Evolutionary conservation across 2,113 vertebrate genomes (phyloP).

Genomic region (Conger conger): DNA sequence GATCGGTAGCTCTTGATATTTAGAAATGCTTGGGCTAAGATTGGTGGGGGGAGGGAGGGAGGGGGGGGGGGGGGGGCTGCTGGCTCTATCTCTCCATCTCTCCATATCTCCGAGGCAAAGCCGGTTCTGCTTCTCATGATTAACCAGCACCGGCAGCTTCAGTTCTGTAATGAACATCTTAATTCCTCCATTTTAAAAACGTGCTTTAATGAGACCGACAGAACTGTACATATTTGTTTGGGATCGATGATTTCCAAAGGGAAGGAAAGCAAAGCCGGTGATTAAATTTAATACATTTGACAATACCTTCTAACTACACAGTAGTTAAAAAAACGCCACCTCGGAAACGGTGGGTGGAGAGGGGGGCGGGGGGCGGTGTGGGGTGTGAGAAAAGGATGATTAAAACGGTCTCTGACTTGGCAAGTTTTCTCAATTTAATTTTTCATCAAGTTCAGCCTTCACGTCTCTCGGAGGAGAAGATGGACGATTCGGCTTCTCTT

Average conservation of each 20-base stretch:
- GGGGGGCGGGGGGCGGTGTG: neutral
- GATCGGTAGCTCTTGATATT: neutral
- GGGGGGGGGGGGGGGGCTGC: no score
- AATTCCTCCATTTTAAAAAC: neutral
- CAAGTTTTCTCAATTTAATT: neutral
- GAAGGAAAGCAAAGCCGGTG: neutral
- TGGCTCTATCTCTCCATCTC: neutral
- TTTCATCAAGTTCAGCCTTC: neutral
- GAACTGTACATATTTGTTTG: neutral
- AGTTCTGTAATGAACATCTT: neutral
- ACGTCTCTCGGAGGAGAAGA: neutral
- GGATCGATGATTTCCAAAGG: neutral
- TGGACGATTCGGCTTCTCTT: neutral
- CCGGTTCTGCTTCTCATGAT: neutral
- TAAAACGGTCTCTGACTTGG: neutral
- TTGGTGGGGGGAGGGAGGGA: neutral
- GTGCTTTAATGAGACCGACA: neutral
- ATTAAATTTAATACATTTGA: no score
- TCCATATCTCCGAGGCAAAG: neutral
- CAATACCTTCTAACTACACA: neutral
- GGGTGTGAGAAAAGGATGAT: neutral
- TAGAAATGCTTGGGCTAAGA: neutral
- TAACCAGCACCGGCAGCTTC: neutral
- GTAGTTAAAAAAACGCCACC: slow-evolving; percentile 7
- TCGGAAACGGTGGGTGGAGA: neutral